These are phyloP conservation scores for Epiblema foenella DNA, from an alignment of 2,888 invertebrate genomes.

Conservation along the genomic window DNA sequence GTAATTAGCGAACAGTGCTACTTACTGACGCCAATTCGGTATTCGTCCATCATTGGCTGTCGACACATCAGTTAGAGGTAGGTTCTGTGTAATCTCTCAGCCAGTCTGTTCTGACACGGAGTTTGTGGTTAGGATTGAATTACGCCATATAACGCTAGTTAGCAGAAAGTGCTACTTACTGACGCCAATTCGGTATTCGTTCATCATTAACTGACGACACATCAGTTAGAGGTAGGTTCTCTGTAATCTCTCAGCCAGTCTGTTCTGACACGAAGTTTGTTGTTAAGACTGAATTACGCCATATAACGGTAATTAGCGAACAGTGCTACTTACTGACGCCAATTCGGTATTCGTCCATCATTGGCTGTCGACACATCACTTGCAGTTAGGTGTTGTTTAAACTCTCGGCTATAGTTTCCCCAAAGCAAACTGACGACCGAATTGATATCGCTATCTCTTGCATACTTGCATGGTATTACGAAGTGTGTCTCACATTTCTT, in stretches of 20 bases:
- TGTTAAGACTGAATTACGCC: no score
- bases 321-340: conserved; percentile 73
- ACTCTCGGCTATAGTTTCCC: no score
- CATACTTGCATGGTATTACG: no score
- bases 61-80: conserved; percentile 66
- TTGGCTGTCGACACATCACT: conserved; percentile 72
- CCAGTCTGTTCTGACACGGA: not conserved
- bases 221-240: conserved; percentile 62
- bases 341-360: conserved; percentile 75
- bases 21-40: conserved; percentile 75
- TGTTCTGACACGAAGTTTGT: no score
- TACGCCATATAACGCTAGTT: conserved; percentile 60
- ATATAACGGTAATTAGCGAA: no score
- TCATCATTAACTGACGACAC: conserved; percentile 71
- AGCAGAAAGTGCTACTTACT: conserved; percentile 70
- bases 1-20: no score
- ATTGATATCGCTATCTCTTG: no score
- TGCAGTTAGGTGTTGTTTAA: no score
- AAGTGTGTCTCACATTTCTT: no score
- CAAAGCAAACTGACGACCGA: no score
- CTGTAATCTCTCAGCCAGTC: no score
- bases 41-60: conserved; percentile 76
- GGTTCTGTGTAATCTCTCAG: not conserved
- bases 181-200: conserved; percentile 78
- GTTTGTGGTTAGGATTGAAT: not conserved